A percentile compares a stretch with the other conserved stretches of the same genome.
Conservation (phyloP, 2,113 vertebrate species). For the Pseudopipra pipra region DNA sequence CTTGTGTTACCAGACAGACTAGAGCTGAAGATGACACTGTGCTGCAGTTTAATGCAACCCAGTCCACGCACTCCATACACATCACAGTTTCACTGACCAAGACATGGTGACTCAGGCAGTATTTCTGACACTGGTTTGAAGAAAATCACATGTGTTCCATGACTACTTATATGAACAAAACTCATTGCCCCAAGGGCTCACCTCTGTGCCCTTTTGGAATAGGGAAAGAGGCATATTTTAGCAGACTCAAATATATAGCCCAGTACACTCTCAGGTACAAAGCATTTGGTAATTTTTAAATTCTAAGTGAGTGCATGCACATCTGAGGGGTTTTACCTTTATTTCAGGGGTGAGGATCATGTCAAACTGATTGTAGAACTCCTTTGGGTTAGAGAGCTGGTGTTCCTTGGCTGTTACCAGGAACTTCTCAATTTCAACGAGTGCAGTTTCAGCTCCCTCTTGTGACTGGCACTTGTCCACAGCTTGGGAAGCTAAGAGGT, state of each 20-base stretch:
- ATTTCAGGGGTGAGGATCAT: conserved; percentile 82
- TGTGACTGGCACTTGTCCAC: conserved; percentile 96
- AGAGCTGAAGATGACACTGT: not conserved
- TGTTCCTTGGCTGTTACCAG: conserved; percentile 82
- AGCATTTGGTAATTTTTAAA: not conserved
- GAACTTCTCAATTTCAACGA: conserved; percentile 87
- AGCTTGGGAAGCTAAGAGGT: conserved; percentile 93
- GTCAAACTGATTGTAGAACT: conserved; percentile 90
- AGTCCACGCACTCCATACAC: not conserved
- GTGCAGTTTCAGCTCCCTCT: conserved; percentile 90
- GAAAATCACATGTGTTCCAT: not conserved
- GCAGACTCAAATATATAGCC: not conserved
- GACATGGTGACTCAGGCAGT: not conserved
- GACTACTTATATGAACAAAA: not conserved
- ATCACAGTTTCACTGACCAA: not conserved
- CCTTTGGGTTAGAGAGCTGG: conserved; percentile 81
- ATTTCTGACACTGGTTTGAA: not conserved
- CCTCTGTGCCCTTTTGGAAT: not conserved
- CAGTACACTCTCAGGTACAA: not conserved
- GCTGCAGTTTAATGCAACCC: not conserved
- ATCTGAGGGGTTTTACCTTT: conserved; percentile 76
- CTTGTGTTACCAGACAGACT: not conserved
- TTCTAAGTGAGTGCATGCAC: not conserved
- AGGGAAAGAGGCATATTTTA: not conserved
- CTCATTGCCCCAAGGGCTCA: not conserved